A percentile compares a stretch with the other conserved stretches of the same genome.
Conservation (phyloP, 2,797 vertebrate species). For the Pseudocheirus occidentalis region DNA sequence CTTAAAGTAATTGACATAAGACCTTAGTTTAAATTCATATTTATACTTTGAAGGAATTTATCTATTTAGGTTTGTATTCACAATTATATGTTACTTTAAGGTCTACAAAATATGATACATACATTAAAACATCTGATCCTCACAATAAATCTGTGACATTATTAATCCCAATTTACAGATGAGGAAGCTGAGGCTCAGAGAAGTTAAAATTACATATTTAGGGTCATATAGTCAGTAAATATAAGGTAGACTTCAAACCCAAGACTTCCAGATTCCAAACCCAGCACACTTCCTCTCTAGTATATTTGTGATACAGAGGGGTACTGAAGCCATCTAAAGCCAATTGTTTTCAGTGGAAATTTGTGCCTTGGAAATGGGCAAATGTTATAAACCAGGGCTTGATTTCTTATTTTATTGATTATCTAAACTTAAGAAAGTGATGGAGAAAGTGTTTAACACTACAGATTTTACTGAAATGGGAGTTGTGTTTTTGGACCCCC, state of each 20-base stretch:
- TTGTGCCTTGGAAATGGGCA: not conserved
- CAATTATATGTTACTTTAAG: conserved; percentile 14
- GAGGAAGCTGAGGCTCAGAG: not conserved
- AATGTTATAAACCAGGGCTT: not conserved
- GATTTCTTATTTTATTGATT: not conserved
- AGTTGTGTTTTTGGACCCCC: not conserved
- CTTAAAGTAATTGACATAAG: conserved; percentile 10
- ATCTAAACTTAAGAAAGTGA: not conserved
- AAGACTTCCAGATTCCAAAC: not conserved
- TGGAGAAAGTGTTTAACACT: not conserved
- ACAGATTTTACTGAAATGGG: not conserved
- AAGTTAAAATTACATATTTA: not conserved
- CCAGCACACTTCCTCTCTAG: not conserved
- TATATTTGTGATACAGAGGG: not conserved
- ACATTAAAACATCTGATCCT: not conserved
- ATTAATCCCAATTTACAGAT: not conserved
- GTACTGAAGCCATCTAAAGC: not conserved
- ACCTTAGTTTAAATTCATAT: not conserved
- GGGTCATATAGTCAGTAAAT: not conserved
- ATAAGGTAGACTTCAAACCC: not conserved
- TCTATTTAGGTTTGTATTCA: not conserved
- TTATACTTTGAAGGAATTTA: not conserved
- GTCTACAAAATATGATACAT: not conserved
- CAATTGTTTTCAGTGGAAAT: not conserved
- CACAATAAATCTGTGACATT: not conserved